Evolutionary conservation across 2,888 invertebrate genomes (phyloP).

Genomic region (Elgonia sp.): DNA sequence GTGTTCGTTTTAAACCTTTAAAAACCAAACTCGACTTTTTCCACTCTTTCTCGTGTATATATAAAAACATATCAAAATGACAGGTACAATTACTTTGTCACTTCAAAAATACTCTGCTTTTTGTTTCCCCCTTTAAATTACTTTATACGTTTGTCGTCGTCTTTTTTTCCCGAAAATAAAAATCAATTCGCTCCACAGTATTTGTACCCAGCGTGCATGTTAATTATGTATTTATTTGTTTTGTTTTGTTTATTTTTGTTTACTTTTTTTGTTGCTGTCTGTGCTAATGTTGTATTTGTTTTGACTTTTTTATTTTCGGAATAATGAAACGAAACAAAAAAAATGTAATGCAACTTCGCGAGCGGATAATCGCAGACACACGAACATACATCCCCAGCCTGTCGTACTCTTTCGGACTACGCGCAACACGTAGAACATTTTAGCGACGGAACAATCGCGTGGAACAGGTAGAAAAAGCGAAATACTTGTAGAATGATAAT

Average conservation of each 20-base stretch:
- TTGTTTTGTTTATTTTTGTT: no score
- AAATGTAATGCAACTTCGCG: slow-evolving; percentile 64
- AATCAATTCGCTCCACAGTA: slow-evolving; percentile 71
- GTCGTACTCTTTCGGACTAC: slow-evolving; percentile 67
- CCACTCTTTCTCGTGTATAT: slow-evolving; percentile 57
- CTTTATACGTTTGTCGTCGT: slow-evolving; percentile 46
- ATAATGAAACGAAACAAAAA: slow-evolving; percentile 60
- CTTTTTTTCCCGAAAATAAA: slow-evolving; percentile 59
- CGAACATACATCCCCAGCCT: slow-evolving; percentile 65
- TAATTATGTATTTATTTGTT: slow-evolving; percentile 1
- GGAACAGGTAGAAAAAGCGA: no score
- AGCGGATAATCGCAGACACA: slow-evolving; percentile 70
- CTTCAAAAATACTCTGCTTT: slow-evolving; percentile 70
- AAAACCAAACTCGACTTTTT: slow-evolving; percentile 69
- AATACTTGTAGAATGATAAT: no score
- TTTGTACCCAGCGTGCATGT: slow-evolving; percentile 67
- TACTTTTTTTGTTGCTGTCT: slow-evolving; percentile 9
- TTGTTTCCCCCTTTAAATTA: slow-evolving; percentile 39
- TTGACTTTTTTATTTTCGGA: slow-evolving; percentile 4
- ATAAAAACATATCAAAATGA: slow-evolving; percentile 75
- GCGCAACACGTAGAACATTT: slow-evolving; percentile 59
- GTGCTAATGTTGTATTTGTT: slow-evolving; percentile 41
- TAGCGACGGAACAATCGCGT: slow-evolving; percentile 13
- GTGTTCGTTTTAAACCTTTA: slow-evolving; percentile 50
- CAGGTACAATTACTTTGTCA: slow-evolving; percentile 74